Evolutionary conservation across 2,113 vertebrate species (phyloP), one percentile per base, ranked within the genome.

Genomic region (Procavia capensis): DNA sequence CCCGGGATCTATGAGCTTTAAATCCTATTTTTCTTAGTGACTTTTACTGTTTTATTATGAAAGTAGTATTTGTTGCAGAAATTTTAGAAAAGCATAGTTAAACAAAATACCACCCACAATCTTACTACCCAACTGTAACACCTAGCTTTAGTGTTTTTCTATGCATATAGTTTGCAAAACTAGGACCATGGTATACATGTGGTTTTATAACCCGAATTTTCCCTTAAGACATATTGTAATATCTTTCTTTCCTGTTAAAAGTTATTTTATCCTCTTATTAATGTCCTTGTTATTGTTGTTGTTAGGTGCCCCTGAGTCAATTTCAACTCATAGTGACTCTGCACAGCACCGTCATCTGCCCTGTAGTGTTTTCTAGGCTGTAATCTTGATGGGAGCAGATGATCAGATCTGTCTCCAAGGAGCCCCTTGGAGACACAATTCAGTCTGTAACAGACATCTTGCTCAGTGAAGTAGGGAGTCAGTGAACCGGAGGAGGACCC

Each of bases 21-120:
- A 9, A 82, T 50, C 19, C 72, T 79, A 29, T 79, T 85, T 93
- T 91, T 57, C 24, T 79, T 80, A 50, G 63, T 85, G 81, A 45
- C 70, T 80, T 39, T 76, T 76, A 36, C 36, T 59, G 34, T 85
- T 90, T 85, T 85, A 29, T 92, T 68, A 36, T 92, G 47, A 88
- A 94, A 94, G 20, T 66, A 74, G 47, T 81, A 17, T 27, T 83
- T 89, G 31, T 54, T 79, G 34, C n/a, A 89, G 75, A 88, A 41
- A 79, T 91, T 89, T 90, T 79, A 47, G 50, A 83, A 87, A 78
- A 82, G 9, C n/a, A 24, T 25, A 72, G 36, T 24, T 19, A 74
- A 93, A 45, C 29, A 76, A 90, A 80, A 17, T 9, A 4, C 50
- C 41, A 75, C n/a, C 36, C 61, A 31, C 17, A 78, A 25, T 86